phyloP scores from a whole-genome alignment of 1,140 invertebrate genomes.

The Eupeodes corollae region DNA sequence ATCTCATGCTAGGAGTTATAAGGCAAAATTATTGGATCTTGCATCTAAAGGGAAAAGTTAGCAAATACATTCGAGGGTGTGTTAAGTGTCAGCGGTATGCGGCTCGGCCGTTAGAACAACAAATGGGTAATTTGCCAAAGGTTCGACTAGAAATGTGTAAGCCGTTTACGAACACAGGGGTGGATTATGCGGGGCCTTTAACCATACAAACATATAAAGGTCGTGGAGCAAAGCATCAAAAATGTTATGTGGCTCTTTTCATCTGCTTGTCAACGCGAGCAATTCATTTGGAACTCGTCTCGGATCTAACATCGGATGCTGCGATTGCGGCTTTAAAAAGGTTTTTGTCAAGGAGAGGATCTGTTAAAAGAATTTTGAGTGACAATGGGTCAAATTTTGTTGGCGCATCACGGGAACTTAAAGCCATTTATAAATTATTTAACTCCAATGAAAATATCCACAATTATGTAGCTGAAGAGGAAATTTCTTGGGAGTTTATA shows the following conservation, averaged over 20 bases:
- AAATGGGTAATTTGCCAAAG: constrained; percentile 22
- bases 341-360: constrained; percentile 18
- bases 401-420: constrained; percentile 11
- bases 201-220: neutral
- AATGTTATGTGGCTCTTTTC: constrained; percentile 20
- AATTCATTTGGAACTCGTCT: constrained; percentile 25
- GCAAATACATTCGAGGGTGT: neutral
- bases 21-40: no score
- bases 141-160: constrained; percentile 4
- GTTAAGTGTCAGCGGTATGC: neutral
- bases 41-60: no score
- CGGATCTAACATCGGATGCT: constrained; percentile 16
- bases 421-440: neutral
- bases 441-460: no score
- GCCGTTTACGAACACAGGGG: constrained; percentile 19
- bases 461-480: constrained; percentile 2
- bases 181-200: constrained; percentile 21
- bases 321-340: constrained; percentile 16
- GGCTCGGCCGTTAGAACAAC: neutral
- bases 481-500: constrained; percentile 17
- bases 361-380: no score
- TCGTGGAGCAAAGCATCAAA: constrained; percentile 14
- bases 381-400: constrained; percentile 21
- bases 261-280: constrained; percentile 23
- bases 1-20: no score